These are phyloP conservation scores for Pectinophora gossypiella DNA, from an alignment of 1,140 invertebrate species.

Conservation along the genomic window DNA sequence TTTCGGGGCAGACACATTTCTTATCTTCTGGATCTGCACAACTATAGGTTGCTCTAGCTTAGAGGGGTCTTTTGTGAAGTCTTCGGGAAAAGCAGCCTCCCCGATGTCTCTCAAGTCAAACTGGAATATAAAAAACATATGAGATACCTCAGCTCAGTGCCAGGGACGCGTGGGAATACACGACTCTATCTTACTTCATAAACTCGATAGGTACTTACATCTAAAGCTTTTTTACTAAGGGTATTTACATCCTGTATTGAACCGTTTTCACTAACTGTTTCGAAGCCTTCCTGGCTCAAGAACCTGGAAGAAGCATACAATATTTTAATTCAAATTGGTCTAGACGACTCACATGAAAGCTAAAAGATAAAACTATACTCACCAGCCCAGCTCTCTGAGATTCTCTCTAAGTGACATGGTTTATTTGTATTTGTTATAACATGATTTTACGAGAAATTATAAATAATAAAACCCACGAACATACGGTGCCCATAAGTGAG, in stretches of 20 bases:
- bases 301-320: slow-evolving; percentile 76
- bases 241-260: slow-evolving; percentile 78
- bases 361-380: slow-evolving; percentile 34
- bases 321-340: slow-evolving; percentile 22
- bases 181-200: no score
- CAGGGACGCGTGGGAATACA: no score
- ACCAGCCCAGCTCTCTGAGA: slow-evolving; percentile 78
- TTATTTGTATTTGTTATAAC: slow-evolving; percentile 44
- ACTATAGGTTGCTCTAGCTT: slow-evolving; percentile 83
- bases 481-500: slow-evolving; percentile 33
- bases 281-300: slow-evolving; percentile 80
- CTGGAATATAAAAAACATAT: slow-evolving; percentile 73
- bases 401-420: slow-evolving; percentile 68
- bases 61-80: slow-evolving; percentile 77
- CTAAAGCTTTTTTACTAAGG: slow-evolving; percentile 80
- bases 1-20: slow-evolving; percentile 93
- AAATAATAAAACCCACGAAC: slow-evolving; percentile 28
- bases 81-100: slow-evolving; percentile 76
- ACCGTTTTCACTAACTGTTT: slow-evolving; percentile 80
- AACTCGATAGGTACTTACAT: slow-evolving; percentile 79
- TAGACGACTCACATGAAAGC: slow-evolving; percentile 13
- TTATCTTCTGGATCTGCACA: slow-evolving; percentile 90
- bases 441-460: slow-evolving; percentile 37
- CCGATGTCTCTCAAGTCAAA: slow-evolving; percentile 87
- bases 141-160: no score